These are phyloP conservation scores for Gallinago paraguaiae DNA, from an alignment of 2,113 vertebrate genomes.

Conservation along the genomic window DNA sequence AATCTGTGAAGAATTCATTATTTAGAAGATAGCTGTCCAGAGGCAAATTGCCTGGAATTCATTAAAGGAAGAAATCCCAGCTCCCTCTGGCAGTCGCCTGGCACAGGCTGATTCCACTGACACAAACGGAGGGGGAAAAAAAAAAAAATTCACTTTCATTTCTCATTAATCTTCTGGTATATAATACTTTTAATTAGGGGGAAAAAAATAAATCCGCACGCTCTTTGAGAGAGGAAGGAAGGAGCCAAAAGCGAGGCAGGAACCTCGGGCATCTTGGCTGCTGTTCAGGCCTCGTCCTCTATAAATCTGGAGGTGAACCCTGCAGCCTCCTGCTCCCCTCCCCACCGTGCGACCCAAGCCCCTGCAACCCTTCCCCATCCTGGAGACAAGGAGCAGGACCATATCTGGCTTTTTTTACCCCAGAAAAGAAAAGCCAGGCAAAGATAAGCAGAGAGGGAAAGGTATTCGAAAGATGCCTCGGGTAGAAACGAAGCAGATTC, in stretches of 20 bases:
- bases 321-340: not conserved
- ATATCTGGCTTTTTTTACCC: accelerated
- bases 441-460: not conserved
- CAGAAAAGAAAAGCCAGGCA: not conserved
- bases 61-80: slow-evolving; percentile 52
- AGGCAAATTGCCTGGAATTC: slow-evolving; percentile 63
- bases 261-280: slow-evolving; percentile 9
- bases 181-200: slow-evolving; percentile 37
- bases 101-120: slow-evolving; percentile 12
- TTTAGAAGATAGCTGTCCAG: slow-evolving; percentile 58
- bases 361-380: accelerated
- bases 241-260: not conserved
- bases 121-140: not conserved
- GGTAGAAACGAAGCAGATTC: not conserved
- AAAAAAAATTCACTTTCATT: slow-evolving; percentile 40
- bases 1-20: slow-evolving; percentile 51
- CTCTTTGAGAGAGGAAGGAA: slow-evolving; percentile 1
- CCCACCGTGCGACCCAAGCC: accelerated
- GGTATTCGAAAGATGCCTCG: not conserved
- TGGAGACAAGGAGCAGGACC: not conserved
- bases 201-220: not conserved
- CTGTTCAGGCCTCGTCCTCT: not conserved
- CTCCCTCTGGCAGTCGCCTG: slow-evolving; percentile 12
- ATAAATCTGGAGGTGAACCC: not conserved
- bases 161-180: slow-evolving; percentile 63